These are phyloP conservation scores for Molossus molossus DNA, from an alignment of 2,797 vertebrate genomes.

Conservation along the genomic window DNA sequence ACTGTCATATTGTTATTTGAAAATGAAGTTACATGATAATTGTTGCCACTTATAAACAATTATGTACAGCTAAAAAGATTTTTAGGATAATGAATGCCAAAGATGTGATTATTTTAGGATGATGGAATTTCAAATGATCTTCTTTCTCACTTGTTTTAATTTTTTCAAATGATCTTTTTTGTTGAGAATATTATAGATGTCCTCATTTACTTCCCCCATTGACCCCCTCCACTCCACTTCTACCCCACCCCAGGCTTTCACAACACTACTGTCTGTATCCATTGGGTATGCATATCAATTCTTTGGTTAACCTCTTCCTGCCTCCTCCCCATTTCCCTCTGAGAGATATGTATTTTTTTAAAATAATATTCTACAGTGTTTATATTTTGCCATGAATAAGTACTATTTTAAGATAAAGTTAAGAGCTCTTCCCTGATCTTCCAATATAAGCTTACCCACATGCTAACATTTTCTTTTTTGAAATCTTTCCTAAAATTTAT, in stretches of 20 bases:
- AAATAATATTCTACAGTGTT: neutral
- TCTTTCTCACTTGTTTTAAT: neutral
- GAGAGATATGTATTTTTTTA: neutral
- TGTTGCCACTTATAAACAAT: neutral
- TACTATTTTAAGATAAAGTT: conserved; percentile 14
- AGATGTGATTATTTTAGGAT: neutral
- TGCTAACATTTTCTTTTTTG: neutral
- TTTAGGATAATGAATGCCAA: neutral
- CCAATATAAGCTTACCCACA: neutral
- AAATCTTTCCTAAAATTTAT: neutral
- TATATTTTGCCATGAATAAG: neutral
- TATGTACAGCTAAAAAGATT: neutral
- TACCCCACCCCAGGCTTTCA: too few species aligned
- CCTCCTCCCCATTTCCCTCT: too few species aligned
- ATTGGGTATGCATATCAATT: too few species aligned
- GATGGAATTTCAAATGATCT: neutral
- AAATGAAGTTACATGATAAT: neutral
- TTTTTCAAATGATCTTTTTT: too few species aligned
- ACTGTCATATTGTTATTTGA: neutral
- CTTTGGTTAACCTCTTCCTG: too few species aligned
- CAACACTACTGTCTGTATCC: too few species aligned
- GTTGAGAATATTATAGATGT: too few species aligned
- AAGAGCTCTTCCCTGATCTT: neutral
- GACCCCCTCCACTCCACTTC: too few species aligned
- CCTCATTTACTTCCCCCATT: too few species aligned